Conservation (phyloP, 1,140 invertebrate species). For the Drosophila baimaii region DNA sequence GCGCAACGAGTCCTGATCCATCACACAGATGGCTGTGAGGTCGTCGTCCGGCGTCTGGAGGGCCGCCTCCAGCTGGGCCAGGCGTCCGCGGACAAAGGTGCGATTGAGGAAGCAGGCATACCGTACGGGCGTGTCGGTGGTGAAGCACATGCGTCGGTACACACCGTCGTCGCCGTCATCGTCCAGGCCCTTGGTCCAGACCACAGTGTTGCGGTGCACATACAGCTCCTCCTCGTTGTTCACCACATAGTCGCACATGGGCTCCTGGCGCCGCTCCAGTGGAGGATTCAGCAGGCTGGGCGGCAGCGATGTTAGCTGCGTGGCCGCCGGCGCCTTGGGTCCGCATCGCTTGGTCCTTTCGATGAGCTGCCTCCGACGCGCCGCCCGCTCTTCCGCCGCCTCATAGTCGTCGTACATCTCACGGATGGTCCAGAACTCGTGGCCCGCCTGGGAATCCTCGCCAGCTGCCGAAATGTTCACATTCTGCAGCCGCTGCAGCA, state of each 20-base stretch:
- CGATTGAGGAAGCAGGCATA: slow-evolving; percentile 89
- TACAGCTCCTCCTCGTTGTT: slow-evolving; percentile 94
- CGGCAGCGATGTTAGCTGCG: slow-evolving; percentile 64
- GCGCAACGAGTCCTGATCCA: slow-evolving; percentile 89
- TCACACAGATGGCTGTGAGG: slow-evolving; percentile 76
- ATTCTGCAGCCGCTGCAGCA: slow-evolving; percentile 89
- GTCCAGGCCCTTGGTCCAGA: slow-evolving; percentile 87
- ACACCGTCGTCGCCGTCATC: slow-evolving; percentile 73
- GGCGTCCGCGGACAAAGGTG: slow-evolving; percentile 89
- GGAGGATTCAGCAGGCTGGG: slow-evolving; percentile 44
- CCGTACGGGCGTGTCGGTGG: slow-evolving; percentile 91
- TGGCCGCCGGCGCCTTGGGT: slow-evolving; percentile 61
- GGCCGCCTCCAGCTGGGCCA: slow-evolving; percentile 59
- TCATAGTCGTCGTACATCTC: slow-evolving; percentile 84
- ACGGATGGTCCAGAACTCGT: slow-evolving; percentile 89
- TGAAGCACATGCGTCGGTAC: slow-evolving; percentile 89
- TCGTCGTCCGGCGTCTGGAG: slow-evolving; percentile 56
- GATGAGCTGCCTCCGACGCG: slow-evolving; percentile 62
- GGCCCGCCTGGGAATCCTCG: slow-evolving; percentile 84
- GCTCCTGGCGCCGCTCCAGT: slow-evolving; percentile 44
- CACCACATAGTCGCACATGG: slow-evolving; percentile 78
- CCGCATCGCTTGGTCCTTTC: slow-evolving; percentile 67
- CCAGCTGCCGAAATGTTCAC: slow-evolving; percentile 87
- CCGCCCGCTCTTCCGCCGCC: slow-evolving; percentile 52
- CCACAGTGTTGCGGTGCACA: slow-evolving; percentile 92